phyloP scores from a whole-genome alignment of 1,140 invertebrate genomes.

The Diploscapter pachys region DNA sequence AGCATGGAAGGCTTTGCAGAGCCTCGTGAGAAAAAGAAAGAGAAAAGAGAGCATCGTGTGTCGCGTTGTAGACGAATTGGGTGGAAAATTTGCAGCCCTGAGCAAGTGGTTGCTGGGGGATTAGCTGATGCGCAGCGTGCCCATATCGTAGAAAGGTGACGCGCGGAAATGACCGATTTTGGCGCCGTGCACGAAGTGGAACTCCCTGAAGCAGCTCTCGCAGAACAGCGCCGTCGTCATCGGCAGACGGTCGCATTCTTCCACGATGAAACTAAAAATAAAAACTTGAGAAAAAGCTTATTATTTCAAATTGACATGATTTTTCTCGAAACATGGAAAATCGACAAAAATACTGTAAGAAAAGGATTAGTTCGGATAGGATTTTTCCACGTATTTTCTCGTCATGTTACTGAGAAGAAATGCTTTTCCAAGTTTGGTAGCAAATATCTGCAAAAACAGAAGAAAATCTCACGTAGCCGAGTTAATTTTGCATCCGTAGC shows the following conservation, averaged over 20 bases:
- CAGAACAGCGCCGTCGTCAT: slow-evolving; percentile 46
- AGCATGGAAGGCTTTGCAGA: too few species aligned
- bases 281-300: background rate
- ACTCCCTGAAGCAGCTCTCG: slow-evolving; percentile 42
- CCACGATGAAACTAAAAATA: slow-evolving; percentile 47
- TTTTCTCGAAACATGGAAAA: background rate
- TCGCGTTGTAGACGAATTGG: background rate
- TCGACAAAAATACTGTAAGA: too few species aligned
- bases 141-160: slow-evolving; percentile 40
- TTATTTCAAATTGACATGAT: slow-evolving; percentile 12
- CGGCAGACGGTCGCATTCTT: slow-evolving; percentile 52
- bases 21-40: too few species aligned
- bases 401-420: background rate
- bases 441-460: slow-evolving; percentile 10
- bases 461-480: slow-evolving; percentile 41
- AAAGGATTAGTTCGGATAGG: too few species aligned
- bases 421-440: background rate
- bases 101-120: background rate
- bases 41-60: too few species aligned
- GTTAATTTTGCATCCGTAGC: slow-evolving; percentile 38
- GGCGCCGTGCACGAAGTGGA: slow-evolving; percentile 43
- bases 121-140: background rate
- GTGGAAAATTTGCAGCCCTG: background rate
- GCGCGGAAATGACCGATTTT: slow-evolving; percentile 49
- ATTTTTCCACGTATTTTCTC: background rate